These are phyloP conservation scores for Caenorhabditis sp. DNA, from an alignment of 2,888 invertebrate species.

Conservation along the genomic window DNA sequence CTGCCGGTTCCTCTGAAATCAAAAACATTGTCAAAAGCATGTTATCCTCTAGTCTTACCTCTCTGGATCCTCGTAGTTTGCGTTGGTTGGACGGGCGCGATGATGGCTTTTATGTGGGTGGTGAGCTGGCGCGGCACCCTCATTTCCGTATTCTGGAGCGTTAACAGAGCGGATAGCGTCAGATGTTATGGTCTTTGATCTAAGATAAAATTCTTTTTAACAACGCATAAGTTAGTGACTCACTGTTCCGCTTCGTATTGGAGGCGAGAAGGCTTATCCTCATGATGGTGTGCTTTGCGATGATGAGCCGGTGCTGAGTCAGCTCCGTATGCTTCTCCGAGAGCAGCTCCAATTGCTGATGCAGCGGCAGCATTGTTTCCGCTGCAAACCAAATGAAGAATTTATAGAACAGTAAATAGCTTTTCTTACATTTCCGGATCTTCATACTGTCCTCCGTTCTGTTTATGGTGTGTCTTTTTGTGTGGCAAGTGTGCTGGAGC, in stretches of 20 bases:
- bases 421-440: conserved; percentile 13
- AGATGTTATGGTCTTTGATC: conserved; percentile 1
- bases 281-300: conserved; percentile 9
- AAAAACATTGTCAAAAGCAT: neutral
- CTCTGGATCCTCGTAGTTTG: conserved; percentile 39
- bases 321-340: neutral
- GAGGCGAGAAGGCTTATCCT: conserved; percentile 22
- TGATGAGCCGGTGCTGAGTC: conserved; percentile 12
- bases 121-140: conserved; percentile 37
- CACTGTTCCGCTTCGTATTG: conserved; percentile 27
- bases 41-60: neutral
- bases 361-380: conserved; percentile 18
- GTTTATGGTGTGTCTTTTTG: conserved; percentile 14
- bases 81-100: conserved; percentile 10
- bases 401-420: neutral
- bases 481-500: conserved; percentile 47
- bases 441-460: conserved; percentile 1
- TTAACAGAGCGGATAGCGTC: conserved; percentile 36
- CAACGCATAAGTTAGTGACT: conserved; percentile 6
- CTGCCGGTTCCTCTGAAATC: conserved; percentile 23
- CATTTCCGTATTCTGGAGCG: conserved; percentile 45
- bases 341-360: neutral
- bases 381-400: neutral
- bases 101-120: conserved; percentile 25
- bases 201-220: neutral